Base-by-base conservation (phyloP, 1,140 invertebrate genomes). In the Zaprionus ghesquierei region DNA sequence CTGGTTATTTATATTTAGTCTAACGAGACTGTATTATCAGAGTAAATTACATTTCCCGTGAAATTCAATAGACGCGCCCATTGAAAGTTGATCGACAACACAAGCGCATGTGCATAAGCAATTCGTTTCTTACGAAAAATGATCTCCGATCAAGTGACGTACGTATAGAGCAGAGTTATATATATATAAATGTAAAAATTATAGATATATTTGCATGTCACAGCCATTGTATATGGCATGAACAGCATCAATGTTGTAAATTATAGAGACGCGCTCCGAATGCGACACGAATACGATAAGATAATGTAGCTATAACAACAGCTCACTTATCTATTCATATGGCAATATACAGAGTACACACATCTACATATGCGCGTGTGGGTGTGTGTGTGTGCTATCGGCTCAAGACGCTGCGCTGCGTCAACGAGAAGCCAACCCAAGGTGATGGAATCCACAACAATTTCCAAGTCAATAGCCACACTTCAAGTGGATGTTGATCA, bases 221-320 rank as follows among this genome's bases (percentile, higher is more conserved):
- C 35, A 41, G 35, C 15, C 35, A 41, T 41, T 41, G 35, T 41
- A 41, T 41, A 41, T n/a, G 8, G 23, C 49, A 27, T 6, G 13
- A 44, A 49, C 63, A 78, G 75, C 82, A 75, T 87, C 82, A 51
- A 31, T 25, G 53, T 54, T 50, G 62, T 75, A 78, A 75, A 78
- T 72, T 65, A 63, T 22, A 35, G 59, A 69, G 56, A 69, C 66
- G 51, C 29, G 31, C 25, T 53, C 51, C 12, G 22, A 58, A 46
- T 35, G 33, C 58, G 46, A 41, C 41, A 38, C 22, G 64, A 75
- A 81, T 75, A 77, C 60, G 65, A 71, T 63, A 49, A 55, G 50
- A 68, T 59, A 60, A 78, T 65, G 60, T 35, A 33, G 69, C 59
- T 75, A 72, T 31, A 56, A 65, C 38, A 61, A 69, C 46, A 22